Base-by-base conservation (phyloP, 2,888 invertebrate genomes). In the Isoperla grammatica region DNA sequence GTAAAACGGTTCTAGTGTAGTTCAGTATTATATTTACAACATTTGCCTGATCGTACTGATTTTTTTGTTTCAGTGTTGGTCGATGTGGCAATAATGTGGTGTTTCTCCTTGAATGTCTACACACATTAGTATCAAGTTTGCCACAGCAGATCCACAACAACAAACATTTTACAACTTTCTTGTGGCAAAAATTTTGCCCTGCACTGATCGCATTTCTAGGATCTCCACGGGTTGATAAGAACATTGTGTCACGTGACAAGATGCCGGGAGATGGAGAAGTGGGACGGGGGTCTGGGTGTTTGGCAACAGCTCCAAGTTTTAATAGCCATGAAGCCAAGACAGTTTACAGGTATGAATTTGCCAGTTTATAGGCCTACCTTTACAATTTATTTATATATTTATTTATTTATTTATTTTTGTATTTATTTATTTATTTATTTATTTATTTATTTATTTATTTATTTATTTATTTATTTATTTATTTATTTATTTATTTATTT, bases 171-270 rank as follows among this genome's bases (percentile, higher is more conserved):
- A 90, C 90, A 1, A 89, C 90, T 2, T 91, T 92, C 70, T 78
- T 92, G 9, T 92, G 95, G 95, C 93, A 95, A 73, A 88, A 92
- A 69, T 88, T 95, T 70, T 95, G 94, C 69, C 95, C 95, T 0
- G 87, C 90, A 1, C 76, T 95, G 64, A 87, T 95, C 59, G 88
- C 90, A 0, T 86, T 95, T 61, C 79, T 95, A 2, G 95, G 95
- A 0, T 89, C 93, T 8, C 95, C 95, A 0, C 82, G 90, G 56
- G 85, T 90, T 62, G 90, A 90, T 68, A 88, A 87, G 70, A 87
- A 87, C 68, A 86, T 86, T 62, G 84, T 85, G 53, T 86, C 86
- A 54, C 70, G 66, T 19, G 70, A 64, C 53, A 65, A 66, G 43
- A 66, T 65, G 49, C 64, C 50, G 19, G 45, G 39, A 2, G 63